Percentiles rank a stretch among this genome's conserved stretches.
Evolutionary conservation across 2,113 vertebrate species (phyloP).

Genomic region (Solea solea): DNA sequence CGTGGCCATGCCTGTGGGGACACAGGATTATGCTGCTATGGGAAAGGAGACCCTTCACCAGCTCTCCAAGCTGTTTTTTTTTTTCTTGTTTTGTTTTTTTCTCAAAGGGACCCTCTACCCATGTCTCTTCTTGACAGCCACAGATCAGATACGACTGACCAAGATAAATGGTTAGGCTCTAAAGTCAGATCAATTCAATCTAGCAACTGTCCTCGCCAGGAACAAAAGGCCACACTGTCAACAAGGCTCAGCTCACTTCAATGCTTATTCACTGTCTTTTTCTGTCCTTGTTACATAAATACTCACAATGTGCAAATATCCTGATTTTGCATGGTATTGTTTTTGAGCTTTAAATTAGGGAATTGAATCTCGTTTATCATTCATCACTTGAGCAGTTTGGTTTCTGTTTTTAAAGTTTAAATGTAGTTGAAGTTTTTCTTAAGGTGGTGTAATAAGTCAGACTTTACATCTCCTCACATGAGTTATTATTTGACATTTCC

Average conservation of each 20-base stretch:
- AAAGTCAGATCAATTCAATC: constrained; percentile 77
- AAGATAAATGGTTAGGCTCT: constrained; percentile 71
- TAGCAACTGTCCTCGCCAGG: constrained; percentile 63
- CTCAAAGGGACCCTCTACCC: constrained; percentile 36
- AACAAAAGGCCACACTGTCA: constrained; percentile 75
- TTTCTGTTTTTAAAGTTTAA: background rate
- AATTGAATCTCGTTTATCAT: constrained; percentile 3
- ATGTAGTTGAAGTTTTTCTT: constrained; percentile 20
- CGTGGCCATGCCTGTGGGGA: too few relatives aligned
- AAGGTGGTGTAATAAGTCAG: background rate
- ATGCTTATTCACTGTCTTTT: constrained; percentile 47
- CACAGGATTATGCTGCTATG: background rate
- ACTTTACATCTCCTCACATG: background rate
- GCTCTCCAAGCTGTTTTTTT: constrained; percentile 35
- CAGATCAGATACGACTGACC: constrained; percentile 77
- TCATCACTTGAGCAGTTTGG: background rate
- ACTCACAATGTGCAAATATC: constrained; percentile 18
- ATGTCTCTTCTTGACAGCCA: constrained; percentile 63
- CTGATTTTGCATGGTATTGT: constrained; percentile 11
- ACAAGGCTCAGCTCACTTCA: constrained; percentile 66
- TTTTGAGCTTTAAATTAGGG: background rate
- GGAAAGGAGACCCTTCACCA: constrained; percentile 12
- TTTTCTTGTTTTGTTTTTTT: constrained; percentile 22
- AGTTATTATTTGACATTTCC: constrained; percentile 43
- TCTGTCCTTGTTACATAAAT: constrained; percentile 56